These are phyloP conservation scores for Leptosomus discolor DNA, from an alignment of 2,113 vertebrate genomes.

Conservation along the genomic window DNA sequence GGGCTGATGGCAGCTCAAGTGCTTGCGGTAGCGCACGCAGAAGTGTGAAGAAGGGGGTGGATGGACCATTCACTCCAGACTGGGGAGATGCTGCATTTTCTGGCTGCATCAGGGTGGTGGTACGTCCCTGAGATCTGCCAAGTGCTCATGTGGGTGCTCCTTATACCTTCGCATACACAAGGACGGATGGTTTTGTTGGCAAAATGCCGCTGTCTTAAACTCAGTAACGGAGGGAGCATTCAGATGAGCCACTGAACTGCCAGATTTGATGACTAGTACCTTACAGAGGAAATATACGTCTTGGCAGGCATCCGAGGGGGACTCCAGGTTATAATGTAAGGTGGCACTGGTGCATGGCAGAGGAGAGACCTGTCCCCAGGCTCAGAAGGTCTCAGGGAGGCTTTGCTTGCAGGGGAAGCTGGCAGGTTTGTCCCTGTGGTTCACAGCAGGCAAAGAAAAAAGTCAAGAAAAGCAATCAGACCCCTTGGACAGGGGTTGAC, in stretches of 20 bases:
- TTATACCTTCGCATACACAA: not conserved
- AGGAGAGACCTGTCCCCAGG: not conserved
- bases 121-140: not conserved
- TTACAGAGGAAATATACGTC: not conserved
- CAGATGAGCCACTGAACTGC: not conserved
- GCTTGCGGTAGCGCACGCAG: rapidly evolving
- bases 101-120: not conserved
- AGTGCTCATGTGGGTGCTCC: not conserved
- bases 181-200: not conserved
- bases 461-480: not conserved
- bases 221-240: not conserved
- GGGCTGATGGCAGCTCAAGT: not conserved
- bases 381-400: not conserved
- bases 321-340: not conserved
- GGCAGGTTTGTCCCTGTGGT: rapidly evolving
- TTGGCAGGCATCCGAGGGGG: rapidly evolving
- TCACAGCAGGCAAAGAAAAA: not conserved
- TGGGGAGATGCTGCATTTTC: not conserved
- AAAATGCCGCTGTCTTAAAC: not conserved
- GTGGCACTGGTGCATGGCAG: not conserved
- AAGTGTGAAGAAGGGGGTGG: not conserved
- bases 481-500: not conserved
- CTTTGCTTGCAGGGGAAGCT: not conserved
- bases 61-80: not conserved
- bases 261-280: not conserved